Evolutionary conservation across 2,888 invertebrate genomes (phyloP), one percentile per base, ranked within the genome.

Genomic region (Stegana nigrithorax): DNA sequence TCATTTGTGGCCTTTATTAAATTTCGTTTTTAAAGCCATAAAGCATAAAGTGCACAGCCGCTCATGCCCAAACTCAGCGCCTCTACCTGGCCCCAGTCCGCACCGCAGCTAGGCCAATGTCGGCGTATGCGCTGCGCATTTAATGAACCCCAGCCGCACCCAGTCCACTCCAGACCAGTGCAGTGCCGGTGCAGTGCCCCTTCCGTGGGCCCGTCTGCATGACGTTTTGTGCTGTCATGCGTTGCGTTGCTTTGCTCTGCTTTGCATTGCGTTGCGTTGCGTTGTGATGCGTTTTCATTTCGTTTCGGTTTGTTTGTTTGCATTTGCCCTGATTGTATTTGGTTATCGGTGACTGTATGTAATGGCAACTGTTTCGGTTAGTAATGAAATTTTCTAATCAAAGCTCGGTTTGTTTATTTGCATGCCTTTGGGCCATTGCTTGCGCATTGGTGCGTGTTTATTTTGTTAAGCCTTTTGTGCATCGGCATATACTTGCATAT

Each of bases 321-420:
- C 27, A 8, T n/a, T 45, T 25, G 14, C 45, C 27, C 45, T 44
- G 27, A 58, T 58, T 58, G 44, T 26, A 25, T 14, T 58, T 44
- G 45, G 42, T 2, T 29, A 27, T 44, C 27, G 50, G 50, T 12
- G 26, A 39, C n/a, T 6, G 56, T n/a, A n/a, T n/a, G n/a, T n/a
- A 25, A 21, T 39, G 14, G 29, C 27, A 45, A 44, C 29, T 27
- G 67, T 73, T 78, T 75, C 66, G 73, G 72, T 60, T 60, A 19
- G 71, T 80, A 80, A 78, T 78, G 75, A 80, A 78, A 78, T 78
- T 79, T 78, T 78, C 80, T 80, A 78, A 78, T 78, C 80, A 78
- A 78, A 78, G 76, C 73, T 68, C 73, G 12, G 32, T 76, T 75
- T 78, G 76, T 76, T 76, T 76, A 75, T 75, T 76, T 75, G 73